These are phyloP conservation scores for Eriocheir sinensis DNA, from an alignment of 1,140 invertebrate genomes.

Conservation along the genomic window DNA sequence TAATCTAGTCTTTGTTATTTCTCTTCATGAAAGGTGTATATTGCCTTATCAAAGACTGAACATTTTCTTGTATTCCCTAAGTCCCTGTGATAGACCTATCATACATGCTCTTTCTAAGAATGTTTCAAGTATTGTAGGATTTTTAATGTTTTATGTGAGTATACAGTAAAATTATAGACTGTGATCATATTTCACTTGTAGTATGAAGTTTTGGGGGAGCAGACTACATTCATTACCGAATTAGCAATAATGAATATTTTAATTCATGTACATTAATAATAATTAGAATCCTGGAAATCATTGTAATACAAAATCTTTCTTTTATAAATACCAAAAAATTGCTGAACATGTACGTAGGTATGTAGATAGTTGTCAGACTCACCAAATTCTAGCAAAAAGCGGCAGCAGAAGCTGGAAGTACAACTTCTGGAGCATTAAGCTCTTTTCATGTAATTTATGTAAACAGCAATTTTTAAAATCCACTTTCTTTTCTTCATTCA, in stretches of 20 bases:
- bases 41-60: slow-evolving; percentile 76
- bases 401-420: slow-evolving; percentile 50
- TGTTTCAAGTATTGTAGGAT: slow-evolving; percentile 75
- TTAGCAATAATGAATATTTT: slow-evolving; percentile 70
- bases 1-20: slow-evolving; percentile 76
- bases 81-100: slow-evolving; percentile 77
- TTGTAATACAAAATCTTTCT: neutral
- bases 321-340: slow-evolving; percentile 14
- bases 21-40: slow-evolving; percentile 68
- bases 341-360: slow-evolving; percentile 54
- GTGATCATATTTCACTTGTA: slow-evolving; percentile 73
- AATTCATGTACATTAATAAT: slow-evolving; percentile 39
- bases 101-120: slow-evolving; percentile 75
- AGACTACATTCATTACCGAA: slow-evolving; percentile 65
- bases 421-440: slow-evolving; percentile 37
- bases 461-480: slow-evolving; percentile 30
- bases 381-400: slow-evolving; percentile 55
- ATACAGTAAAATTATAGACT: slow-evolving; percentile 70
- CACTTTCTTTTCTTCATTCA: slow-evolving; percentile 55
- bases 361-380: slow-evolving; percentile 41
- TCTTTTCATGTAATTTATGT: slow-evolving; percentile 47
- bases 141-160: slow-evolving; percentile 71
- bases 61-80: slow-evolving; percentile 76
- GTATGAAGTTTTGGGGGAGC: slow-evolving; percentile 34
- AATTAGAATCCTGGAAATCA: neutral